phyloP scores from a whole-genome alignment of 2,888 invertebrate genomes.

The Lottia scabra region DNA sequence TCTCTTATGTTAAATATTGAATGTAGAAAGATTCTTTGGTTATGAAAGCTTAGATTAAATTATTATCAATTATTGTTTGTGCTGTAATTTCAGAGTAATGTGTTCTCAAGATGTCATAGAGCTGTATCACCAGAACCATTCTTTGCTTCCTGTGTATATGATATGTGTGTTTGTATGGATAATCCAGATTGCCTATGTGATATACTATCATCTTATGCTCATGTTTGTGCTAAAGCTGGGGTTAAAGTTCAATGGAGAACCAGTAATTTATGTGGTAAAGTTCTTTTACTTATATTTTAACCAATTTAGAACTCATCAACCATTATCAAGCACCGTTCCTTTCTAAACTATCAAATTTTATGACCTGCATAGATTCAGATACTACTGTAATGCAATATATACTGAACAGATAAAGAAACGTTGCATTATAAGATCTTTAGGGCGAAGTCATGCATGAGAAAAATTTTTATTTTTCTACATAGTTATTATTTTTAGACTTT shows the following conservation, averaged over 20 bases:
- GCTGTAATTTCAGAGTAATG: conserved; percentile 48
- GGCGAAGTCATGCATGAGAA: too few relatives aligned
- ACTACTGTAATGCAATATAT: too few relatives aligned
- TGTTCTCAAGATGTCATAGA: conserved; percentile 62
- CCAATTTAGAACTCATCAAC: too few relatives aligned
- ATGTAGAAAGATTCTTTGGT: neutral
- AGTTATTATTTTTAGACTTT: too few relatives aligned
- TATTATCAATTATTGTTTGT: too few relatives aligned
- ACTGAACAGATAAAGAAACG: too few relatives aligned
- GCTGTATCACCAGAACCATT: conserved; percentile 61
- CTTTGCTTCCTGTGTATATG: conserved; percentile 66
- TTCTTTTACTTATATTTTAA: neutral
- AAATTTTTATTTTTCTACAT: too few relatives aligned
- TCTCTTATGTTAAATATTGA: neutral
- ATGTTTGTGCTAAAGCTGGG: conserved; percentile 63
- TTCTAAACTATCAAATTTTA: too few relatives aligned
- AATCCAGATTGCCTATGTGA: conserved; percentile 64
- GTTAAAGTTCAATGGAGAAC: conserved; percentile 63
- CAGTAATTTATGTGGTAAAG: conserved; percentile 62
- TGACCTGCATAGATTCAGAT: too few relatives aligned
- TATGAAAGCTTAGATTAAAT: neutral
- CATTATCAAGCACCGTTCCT: too few relatives aligned
- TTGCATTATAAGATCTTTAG: too few relatives aligned
- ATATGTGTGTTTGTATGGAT: conserved; percentile 65
- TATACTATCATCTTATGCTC: conserved; percentile 62